Conservation (phyloP, 1,140 invertebrate species). For the Brachionus sp. region DNA sequence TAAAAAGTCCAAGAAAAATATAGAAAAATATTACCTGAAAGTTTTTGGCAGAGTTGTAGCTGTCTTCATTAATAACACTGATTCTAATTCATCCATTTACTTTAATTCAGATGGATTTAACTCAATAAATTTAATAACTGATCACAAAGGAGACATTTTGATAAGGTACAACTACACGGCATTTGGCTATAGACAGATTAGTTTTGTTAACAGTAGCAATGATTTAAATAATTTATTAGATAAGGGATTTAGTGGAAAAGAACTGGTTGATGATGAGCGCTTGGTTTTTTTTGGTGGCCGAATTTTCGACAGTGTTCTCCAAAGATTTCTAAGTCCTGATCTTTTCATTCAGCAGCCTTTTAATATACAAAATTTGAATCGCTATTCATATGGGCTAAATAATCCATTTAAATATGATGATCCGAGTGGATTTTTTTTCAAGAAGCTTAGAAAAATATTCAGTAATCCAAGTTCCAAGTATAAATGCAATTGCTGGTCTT, state of each 20-base stretch:
- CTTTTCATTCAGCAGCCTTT: slow-evolving; percentile 10
- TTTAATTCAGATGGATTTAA: slow-evolving; percentile 16
- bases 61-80: not conserved
- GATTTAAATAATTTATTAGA: slow-evolving; percentile 7
- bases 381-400: slow-evolving; percentile 2
- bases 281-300: slow-evolving; percentile 8
- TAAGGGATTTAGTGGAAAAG: slow-evolving; percentile 20
- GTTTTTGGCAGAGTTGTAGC: not conserved
- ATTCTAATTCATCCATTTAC: slow-evolving; percentile 1
- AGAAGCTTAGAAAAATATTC: slow-evolving; percentile 21
- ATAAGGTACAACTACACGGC: slow-evolving; percentile 8
- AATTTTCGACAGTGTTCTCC: not conserved
- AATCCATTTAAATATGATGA: slow-evolving; percentile 21
- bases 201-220: slow-evolving; percentile 5
- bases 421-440: slow-evolving; percentile 4
- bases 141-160: slow-evolving; percentile 8
- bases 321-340: not conserved
- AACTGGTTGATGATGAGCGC: slow-evolving; percentile 2
- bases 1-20: not conserved
- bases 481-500: slow-evolving; percentile 7
- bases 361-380: slow-evolving; percentile 7
- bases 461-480: slow-evolving; percentile 14
- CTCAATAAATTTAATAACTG: slow-evolving; percentile 12
- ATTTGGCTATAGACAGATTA: slow-evolving; percentile 1
- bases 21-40: not conserved